Percentiles rank a stretch among this genome's conserved stretches.
Evolutionary conservation across 2,797 vertebrate genomes (phyloP).

Genomic region (Gobio occitaniae): DNA sequence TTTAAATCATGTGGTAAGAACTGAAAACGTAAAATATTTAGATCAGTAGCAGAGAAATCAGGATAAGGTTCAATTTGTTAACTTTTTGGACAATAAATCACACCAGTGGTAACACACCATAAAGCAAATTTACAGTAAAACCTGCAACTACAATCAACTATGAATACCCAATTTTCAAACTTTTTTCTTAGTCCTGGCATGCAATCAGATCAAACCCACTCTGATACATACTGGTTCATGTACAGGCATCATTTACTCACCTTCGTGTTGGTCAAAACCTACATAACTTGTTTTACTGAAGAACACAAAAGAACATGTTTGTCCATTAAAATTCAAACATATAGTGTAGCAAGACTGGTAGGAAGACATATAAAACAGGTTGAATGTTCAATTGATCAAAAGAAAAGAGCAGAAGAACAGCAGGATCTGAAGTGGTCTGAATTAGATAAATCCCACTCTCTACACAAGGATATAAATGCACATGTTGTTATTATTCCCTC

Average conservation of each 20-base stretch:
- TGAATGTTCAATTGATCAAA: constrained; percentile 29
- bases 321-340: neutral
- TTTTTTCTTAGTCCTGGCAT: neutral
- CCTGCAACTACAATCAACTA: neutral
- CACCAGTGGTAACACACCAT: neutral
- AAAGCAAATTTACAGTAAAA: neutral
- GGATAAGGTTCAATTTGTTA: neutral
- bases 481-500: constrained; percentile 51
- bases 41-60: neutral
- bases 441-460: constrained; percentile 39
- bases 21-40: constrained; percentile 3
- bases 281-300: neutral
- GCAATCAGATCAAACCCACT: neutral
- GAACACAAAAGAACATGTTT: neutral
- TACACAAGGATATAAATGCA: constrained; percentile 48
- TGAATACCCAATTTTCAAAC: too few relatives aligned
- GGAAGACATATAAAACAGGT: neutral
- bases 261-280: neutral
- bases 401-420: neutral
- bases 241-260: neutral
- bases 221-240: neutral
- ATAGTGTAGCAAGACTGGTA: neutral
- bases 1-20: neutral
- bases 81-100: neutral
- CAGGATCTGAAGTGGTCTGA: constrained; percentile 22